These are phyloP conservation scores for Arnoldichthys spilopterus DNA, from an alignment of 2,797 vertebrate species.

Conservation along the genomic window DNA sequence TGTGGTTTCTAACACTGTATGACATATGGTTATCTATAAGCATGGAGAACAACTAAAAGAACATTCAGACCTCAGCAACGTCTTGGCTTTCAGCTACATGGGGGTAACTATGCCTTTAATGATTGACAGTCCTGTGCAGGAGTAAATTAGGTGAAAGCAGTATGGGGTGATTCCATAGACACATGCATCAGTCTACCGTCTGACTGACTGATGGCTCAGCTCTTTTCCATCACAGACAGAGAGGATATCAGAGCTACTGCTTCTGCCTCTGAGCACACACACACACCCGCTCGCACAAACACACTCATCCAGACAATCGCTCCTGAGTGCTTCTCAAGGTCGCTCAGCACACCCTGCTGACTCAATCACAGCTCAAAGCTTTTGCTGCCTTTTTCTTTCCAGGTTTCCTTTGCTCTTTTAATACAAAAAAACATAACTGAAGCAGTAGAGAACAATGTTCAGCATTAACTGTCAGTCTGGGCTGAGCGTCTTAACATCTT, in stretches of 20 bases:
- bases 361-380: conserved; percentile 42
- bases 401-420: conserved; percentile 34
- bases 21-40: not conserved
- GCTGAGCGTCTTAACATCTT: not conserved
- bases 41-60: not conserved
- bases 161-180: conserved; percentile 22
- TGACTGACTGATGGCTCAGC: conserved; percentile 37
- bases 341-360: conserved; percentile 15
- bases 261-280: not conserved
- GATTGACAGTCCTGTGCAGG: conserved; percentile 51
- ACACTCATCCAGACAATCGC: conserved; percentile 15
- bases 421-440: conserved; percentile 35
- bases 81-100: not conserved
- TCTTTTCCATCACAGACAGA: conserved; percentile 39
- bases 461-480: not conserved
- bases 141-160: conserved; percentile 17
- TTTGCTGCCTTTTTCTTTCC: conserved; percentile 37
- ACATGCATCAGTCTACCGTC: not conserved
- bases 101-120: not conserved
- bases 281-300: conserved; percentile 18
- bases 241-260: conserved; percentile 27
- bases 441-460: not conserved
- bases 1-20: too few species aligned
- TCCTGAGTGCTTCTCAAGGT: conserved; percentile 38
- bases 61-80: not conserved